Evolutionary conservation across 2,113 vertebrate genomes (phyloP).

Genomic region (Oncorhynchus gorbuscha): DNA sequence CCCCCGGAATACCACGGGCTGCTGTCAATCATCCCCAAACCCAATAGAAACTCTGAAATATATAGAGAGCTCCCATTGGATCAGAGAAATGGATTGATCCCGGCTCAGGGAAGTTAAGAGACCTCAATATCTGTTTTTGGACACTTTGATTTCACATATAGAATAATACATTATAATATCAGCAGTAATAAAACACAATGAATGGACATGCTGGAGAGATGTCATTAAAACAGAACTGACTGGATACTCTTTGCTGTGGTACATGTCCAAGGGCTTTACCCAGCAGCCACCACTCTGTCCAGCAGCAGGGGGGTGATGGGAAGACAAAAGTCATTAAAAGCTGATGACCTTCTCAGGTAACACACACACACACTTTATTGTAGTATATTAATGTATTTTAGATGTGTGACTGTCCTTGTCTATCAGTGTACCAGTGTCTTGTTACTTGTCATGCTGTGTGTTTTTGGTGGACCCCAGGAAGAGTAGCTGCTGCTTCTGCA

Average conservation of each 20-base stretch:
- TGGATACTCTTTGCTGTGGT: background rate
- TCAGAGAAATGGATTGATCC: background rate
- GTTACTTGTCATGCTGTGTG: no score
- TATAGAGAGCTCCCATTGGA: background rate
- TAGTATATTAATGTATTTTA: no score
- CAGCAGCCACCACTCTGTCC: conserved; percentile 54
- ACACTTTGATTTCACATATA: background rate
- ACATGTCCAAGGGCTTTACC: background rate
- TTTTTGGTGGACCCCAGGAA: no score
- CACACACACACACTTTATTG: no score
- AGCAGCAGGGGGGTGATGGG: conserved; percentile 49
- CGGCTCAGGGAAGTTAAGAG: background rate
- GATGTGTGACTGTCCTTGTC: no score
- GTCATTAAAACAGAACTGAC: background rate
- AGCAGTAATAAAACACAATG: background rate
- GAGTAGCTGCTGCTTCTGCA: no score
- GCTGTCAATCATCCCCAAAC: background rate
- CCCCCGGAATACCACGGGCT: background rate
- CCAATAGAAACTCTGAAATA: background rate
- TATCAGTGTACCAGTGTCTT: no score
- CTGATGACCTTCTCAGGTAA: background rate
- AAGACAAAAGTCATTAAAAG: background rate
- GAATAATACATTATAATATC: background rate
- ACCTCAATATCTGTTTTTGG: background rate
- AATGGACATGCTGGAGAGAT: background rate